phyloP scores from a whole-genome alignment of 92 coral and sea anemone species.

The Virgularia gustaviana region DNA sequence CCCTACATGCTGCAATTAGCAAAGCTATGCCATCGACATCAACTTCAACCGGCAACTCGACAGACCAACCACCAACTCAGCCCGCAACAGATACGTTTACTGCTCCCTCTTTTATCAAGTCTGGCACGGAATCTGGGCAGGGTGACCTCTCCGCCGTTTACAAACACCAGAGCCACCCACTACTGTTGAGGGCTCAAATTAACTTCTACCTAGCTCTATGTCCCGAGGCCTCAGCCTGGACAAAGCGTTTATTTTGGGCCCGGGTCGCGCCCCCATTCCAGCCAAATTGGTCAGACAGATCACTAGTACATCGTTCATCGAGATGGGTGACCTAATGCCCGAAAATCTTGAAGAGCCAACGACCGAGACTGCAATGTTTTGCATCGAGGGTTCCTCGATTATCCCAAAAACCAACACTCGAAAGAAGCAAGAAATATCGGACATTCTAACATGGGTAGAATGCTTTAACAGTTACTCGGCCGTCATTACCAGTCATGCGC shows the following conservation, averaged over 20 bases:
- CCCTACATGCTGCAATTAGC: no score
- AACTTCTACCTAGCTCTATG: no score
- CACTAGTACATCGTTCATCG: neutral
- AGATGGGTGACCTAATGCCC: neutral
- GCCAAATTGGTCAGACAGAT: neutral
- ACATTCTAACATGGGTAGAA: constrained; percentile 6
- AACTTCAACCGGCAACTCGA: no score
- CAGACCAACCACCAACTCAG: no score
- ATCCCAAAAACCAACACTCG: neutral
- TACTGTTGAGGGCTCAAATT: no score
- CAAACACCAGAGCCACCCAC: no score
- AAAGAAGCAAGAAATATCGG: neutral
- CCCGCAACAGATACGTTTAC: neutral
- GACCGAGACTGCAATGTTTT: neutral
- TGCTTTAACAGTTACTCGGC: constrained; percentile 14
- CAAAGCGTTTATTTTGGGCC: constrained; percentile 7
- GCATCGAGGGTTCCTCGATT: neutral
- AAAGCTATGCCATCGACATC: neutral
- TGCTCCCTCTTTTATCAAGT: neutral
- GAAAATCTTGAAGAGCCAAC: constrained; percentile 1
- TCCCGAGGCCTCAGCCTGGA: no score
- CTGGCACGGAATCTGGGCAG: no score
- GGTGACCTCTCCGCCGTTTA: neutral
- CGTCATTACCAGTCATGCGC: neutral
- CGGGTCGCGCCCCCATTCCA: constrained; percentile 16